Percentiles rank a stretch among this genome's conserved stretches.
These are phyloP conservation scores for Sebastes fasciatus DNA, from an alignment of 2,113 vertebrate genomes.

Conservation along the genomic window DNA sequence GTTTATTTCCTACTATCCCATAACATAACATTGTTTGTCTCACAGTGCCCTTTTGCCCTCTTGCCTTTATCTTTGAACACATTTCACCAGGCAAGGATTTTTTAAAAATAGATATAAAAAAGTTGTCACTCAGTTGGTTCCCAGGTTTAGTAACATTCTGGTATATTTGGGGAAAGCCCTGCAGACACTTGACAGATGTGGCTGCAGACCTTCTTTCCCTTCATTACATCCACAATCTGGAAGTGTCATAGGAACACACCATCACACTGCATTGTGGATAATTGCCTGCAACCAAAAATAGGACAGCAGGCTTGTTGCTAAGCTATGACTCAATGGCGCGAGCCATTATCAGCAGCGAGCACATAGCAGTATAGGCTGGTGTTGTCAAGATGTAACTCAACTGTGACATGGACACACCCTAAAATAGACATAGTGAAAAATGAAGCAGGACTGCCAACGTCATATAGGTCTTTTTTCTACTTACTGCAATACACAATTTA, in stretches of 20 bases:
- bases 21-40: background rate
- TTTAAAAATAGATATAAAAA: background rate
- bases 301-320: constrained; percentile 73
- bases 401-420: constrained; percentile 53
- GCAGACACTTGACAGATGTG: constrained; percentile 51
- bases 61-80: background rate
- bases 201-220: constrained; percentile 24
- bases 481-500: background rate
- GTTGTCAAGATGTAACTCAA: constrained; percentile 56
- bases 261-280: constrained; percentile 66
- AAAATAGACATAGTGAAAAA: constrained; percentile 45
- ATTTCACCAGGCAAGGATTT: background rate
- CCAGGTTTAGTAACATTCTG: constrained; percentile 25
- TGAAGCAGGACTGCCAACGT: constrained; percentile 9
- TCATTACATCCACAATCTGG: constrained; percentile 57
- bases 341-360: constrained; percentile 63
- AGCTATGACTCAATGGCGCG: constrained; percentile 68
- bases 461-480: constrained; percentile 2
- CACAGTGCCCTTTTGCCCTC: background rate
- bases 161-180: constrained; percentile 12
- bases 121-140: background rate
- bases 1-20: background rate
- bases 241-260: constrained; percentile 52
- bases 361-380: constrained; percentile 34
- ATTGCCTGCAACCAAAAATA: constrained; percentile 78